These are phyloP conservation scores for Echinarachnius parma DNA, from an alignment of 53 echinoderm and acorn worm genomes.

Conservation along the genomic window DNA sequence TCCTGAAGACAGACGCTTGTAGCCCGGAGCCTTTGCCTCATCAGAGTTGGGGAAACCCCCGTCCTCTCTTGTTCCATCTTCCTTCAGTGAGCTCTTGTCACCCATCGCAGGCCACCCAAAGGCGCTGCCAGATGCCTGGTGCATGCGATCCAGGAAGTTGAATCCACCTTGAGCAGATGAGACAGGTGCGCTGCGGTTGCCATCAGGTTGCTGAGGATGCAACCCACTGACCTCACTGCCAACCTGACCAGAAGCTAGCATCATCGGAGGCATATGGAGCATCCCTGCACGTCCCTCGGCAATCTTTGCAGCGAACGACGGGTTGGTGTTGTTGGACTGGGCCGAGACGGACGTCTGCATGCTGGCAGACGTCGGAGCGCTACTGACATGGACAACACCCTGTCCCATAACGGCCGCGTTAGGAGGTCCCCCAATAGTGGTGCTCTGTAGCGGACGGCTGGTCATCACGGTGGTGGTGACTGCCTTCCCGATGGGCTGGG, in stretches of 20 bases:
- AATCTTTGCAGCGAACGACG: constrained; percentile 25
- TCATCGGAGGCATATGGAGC: constrained; percentile 29
- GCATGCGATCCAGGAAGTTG: constrained; percentile 50
- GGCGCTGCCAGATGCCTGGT: constrained; percentile 42
- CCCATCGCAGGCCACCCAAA: constrained; percentile 58
- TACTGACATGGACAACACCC: constrained; percentile 4
- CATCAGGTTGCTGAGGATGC: constrained; percentile 22
- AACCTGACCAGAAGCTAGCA: no score
- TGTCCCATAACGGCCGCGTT: no score
- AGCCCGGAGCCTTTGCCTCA: constrained; percentile 94
- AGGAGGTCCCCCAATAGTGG: constrained; percentile 2
- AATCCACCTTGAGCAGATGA: constrained; percentile 39
- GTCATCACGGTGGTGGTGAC: constrained; percentile 22
- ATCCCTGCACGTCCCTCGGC: constrained; percentile 22
- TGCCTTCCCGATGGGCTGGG: constrained; percentile 23
- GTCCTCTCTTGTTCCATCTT: constrained; percentile 49
- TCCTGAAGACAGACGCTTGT: constrained; percentile 62
- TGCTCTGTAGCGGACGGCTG: constrained; percentile 18
- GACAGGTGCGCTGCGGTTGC: constrained; percentile 38
- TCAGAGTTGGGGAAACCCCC: constrained; percentile 53
- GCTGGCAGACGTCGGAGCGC: background rate
- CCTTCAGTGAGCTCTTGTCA: constrained; percentile 31
- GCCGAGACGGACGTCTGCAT: constrained; percentile 9
- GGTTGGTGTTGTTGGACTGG: background rate
- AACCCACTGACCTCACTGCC: constrained; percentile 6